These are phyloP conservation scores for Tachycineta bicolor DNA, from an alignment of 2,113 vertebrate genomes.

Conservation along the genomic window DNA sequence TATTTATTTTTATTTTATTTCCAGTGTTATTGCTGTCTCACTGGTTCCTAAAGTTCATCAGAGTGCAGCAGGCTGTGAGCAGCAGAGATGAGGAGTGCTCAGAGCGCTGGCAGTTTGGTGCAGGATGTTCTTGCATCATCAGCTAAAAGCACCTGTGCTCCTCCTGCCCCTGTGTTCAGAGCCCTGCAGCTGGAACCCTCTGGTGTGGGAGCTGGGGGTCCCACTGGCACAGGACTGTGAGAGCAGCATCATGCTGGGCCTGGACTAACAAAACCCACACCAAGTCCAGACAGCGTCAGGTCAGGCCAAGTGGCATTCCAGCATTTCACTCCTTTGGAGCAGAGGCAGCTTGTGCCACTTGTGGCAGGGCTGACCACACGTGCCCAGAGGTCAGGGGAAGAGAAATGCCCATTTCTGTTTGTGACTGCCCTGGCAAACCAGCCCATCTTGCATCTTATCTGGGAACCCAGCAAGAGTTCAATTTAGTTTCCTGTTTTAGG, in stretches of 20 bases:
- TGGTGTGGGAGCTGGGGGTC: neutral
- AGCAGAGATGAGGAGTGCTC: neutral
- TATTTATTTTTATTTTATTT: neutral
- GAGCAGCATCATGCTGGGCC: neutral
- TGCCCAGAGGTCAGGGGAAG: too few species aligned
- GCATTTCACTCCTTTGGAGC: neutral
- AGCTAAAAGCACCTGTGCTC: neutral
- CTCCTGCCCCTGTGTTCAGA: neutral
- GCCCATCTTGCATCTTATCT: too few species aligned
- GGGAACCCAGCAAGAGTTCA: neutral
- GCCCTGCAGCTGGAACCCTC: neutral
- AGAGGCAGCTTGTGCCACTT: neutral
- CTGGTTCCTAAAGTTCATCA: neutral
- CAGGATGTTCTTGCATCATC: neutral
- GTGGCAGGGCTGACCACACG: fast-evolving
- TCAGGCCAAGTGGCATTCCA: neutral
- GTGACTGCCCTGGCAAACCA: neutral
- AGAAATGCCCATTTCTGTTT: neutral
- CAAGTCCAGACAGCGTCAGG: neutral
- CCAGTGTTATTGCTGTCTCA: neutral
- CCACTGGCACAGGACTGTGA: too few species aligned
- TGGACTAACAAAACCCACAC: neutral
- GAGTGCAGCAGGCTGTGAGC: neutral
- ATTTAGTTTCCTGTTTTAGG: neutral
- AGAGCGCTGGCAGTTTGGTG: neutral